Evolutionary conservation across 2,888 invertebrate genomes (phyloP), one percentile per base, ranked within the genome.

Genomic region (Saturnia japonica): DNA sequence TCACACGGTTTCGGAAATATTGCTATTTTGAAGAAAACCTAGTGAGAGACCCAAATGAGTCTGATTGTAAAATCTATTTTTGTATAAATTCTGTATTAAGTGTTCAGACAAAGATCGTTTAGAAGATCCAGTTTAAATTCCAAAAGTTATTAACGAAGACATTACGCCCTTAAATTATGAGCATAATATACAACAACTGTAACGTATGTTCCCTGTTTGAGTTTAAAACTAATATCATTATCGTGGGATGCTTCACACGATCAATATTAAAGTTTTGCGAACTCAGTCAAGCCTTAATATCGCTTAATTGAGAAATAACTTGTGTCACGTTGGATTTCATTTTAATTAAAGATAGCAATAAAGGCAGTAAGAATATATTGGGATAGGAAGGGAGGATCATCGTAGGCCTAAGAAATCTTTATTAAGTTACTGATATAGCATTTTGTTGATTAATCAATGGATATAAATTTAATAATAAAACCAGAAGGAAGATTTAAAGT

Each of bases 261-360:
- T 81, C 78, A 76, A 78, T 80, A 81, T 75, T 73, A 76, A 78
- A 80, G 74, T 82, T 79, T 69, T 34, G 57, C 57, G 28, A 60
- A 34, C 47, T 16, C 12, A 40, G 47, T 60, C 68, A 64, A 64
- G 28, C 14, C 57, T 60, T 28, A 11, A 9, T 28, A 28, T 14
- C 57, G 57, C 28, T 11, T 60, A 60, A 60, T 28, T 25, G 28
- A 28, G 57, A 60, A 60, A 60, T 60, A 60, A 60, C 12, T 16
- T 47, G 8, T 54, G 9, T 28, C 28, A 28, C 25, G 19, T 60
- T 28, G 14, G 28, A 60, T 28, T 60, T 14, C 14, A 60, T 60
- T 60, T 60, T 60, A 60, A 60, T 60, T 12, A 11, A n/a, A 54
- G 51, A 25, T 22, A 25, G 4, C 22, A 57, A 60, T 28, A 3